phyloP scores from a whole-genome alignment of 1,140 invertebrate genomes.

The Ephestia elutella region DNA sequence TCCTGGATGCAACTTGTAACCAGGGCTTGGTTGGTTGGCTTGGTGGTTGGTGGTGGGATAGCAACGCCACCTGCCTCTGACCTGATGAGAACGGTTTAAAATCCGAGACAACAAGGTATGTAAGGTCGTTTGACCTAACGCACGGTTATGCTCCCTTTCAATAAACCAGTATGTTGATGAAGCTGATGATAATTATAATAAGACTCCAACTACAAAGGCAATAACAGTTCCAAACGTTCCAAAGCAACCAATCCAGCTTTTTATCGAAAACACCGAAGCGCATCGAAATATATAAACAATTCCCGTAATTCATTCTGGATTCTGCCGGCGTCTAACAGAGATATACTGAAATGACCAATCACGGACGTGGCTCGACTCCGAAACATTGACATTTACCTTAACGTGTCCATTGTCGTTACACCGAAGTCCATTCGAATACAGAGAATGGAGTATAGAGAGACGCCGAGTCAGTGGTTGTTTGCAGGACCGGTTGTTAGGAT shows the following conservation, averaged over 20 bases:
- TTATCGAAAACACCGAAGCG: slow-evolving; percentile 28
- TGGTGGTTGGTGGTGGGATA: too few species aligned
- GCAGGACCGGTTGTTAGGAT: not conserved
- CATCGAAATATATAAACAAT: slow-evolving; percentile 48
- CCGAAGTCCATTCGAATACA: slow-evolving; percentile 13
- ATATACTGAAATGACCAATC: slow-evolving; percentile 70
- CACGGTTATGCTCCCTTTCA: too few species aligned
- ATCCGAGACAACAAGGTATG: too few species aligned
- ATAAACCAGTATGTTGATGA: too few species aligned
- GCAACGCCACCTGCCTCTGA: too few species aligned
- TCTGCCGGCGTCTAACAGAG: slow-evolving; percentile 49
- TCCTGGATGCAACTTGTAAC: too few species aligned
- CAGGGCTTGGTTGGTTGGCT: too few species aligned
- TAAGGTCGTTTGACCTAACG: too few species aligned
- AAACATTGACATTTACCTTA: slow-evolving; percentile 40
- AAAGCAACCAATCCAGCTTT: slow-evolving; percentile 17
- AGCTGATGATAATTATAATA: not conserved
- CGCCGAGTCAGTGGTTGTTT: not conserved
- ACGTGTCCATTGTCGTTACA: slow-evolving; percentile 26
- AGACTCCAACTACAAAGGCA: not conserved
- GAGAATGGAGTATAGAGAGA: not conserved
- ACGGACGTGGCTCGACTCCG: slow-evolving; percentile 47
- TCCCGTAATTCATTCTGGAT: slow-evolving; percentile 52
- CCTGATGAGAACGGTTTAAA: too few species aligned
- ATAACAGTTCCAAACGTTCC: not conserved